These are phyloP conservation scores for Leptinotarsa juncta DNA, from an alignment of 2,888 invertebrate species.

Conservation along the genomic window DNA sequence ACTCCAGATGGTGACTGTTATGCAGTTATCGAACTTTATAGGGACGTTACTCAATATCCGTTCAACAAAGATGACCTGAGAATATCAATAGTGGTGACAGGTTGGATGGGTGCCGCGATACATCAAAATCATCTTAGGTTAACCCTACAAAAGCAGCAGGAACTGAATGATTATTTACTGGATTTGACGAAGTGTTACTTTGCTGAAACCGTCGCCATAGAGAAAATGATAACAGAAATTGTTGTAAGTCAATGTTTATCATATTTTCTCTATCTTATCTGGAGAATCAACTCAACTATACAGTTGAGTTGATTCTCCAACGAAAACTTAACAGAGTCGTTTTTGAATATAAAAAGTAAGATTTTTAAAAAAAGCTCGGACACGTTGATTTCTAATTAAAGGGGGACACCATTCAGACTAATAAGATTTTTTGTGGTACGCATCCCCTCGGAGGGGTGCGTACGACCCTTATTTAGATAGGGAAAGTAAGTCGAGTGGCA, in stretches of 20 bases:
- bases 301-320: too few relatives aligned
- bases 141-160: constrained; percentile 62
- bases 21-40: constrained; percentile 71
- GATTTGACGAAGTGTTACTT: constrained; percentile 67
- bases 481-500: too few relatives aligned
- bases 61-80: constrained; percentile 61
- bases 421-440: too few relatives aligned
- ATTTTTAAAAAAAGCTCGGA: too few relatives aligned
- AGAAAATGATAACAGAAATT: constrained; percentile 73
- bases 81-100: constrained; percentile 61
- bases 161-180: constrained; percentile 63
- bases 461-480: too few relatives aligned
- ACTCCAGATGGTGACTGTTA: constrained; percentile 71
- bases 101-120: constrained; percentile 66
- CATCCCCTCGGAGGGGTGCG: too few relatives aligned
- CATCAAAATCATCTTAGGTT: constrained; percentile 63
- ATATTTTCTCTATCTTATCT: too few relatives aligned
- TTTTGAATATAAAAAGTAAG: too few relatives aligned
- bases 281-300: too few relatives aligned
- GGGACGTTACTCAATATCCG: constrained; percentile 60
- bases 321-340: too few relatives aligned
- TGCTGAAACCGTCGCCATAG: constrained; percentile 69
- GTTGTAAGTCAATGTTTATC: constrained; percentile 51
- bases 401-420: too few relatives aligned
- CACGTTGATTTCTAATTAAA: too few relatives aligned